phyloP scores from a whole-genome alignment of 2,888 invertebrate genomes.

The Dolichomitus sp. region DNA sequence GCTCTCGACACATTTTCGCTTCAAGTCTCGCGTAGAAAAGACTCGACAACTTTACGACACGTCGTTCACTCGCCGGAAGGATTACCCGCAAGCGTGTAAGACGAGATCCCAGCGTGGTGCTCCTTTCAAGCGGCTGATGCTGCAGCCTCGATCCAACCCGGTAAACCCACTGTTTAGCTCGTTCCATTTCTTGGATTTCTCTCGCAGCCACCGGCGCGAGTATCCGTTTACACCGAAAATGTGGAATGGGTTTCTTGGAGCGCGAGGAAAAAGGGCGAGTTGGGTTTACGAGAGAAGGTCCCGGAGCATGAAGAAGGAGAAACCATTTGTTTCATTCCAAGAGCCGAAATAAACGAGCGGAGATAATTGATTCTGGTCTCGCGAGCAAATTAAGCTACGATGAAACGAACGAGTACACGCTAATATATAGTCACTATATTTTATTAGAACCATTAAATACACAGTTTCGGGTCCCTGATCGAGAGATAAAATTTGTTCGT shows the following conservation, averaged over 20 bases:
- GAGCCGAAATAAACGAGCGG: constrained; percentile 37
- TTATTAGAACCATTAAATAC: constrained; percentile 40
- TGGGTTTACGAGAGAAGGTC: background rate
- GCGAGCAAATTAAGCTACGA: constrained; percentile 41
- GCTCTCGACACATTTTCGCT: background rate
- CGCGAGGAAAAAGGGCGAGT: background rate
- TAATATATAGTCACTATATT: constrained; percentile 5
- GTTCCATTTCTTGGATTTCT: constrained; percentile 43
- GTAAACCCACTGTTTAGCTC: constrained; percentile 20
- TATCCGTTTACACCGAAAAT: constrained; percentile 31
- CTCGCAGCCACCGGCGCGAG: background rate
- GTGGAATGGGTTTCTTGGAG: background rate
- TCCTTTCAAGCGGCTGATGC: constrained; percentile 25
- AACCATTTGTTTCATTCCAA: constrained; percentile 34
- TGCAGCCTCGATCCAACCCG: background rate
- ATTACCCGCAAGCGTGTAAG: constrained; percentile 65
- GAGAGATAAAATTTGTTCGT: constrained; percentile 12
- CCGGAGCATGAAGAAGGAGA: background rate
- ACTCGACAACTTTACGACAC: constrained; percentile 64
- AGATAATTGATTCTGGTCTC: constrained; percentile 49
- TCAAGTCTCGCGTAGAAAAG: constrained; percentile 1
- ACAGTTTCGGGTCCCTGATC: constrained; percentile 11
- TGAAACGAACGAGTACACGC: constrained; percentile 36
- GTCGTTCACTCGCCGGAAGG: constrained; percentile 69
- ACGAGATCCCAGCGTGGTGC: constrained; percentile 52